phyloP scores from a whole-genome alignment of 2,113 vertebrate genomes.

The Poeciliopsis occidentalis region DNA sequence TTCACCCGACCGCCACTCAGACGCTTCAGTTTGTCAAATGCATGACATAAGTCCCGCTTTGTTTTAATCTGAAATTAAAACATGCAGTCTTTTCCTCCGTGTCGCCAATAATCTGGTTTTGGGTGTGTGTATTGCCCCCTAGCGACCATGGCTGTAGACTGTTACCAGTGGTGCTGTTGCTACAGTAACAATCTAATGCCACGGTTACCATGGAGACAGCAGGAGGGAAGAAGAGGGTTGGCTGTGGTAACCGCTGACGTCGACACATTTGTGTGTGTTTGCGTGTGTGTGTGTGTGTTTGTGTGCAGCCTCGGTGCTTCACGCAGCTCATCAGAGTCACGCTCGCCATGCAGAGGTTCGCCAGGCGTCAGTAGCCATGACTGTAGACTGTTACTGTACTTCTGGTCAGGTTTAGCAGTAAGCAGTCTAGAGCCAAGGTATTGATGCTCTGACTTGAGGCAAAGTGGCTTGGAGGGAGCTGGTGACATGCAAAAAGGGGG shows the following conservation, averaged over 20 bases:
- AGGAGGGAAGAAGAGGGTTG: slow-evolving; percentile 64
- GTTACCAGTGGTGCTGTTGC: slow-evolving; percentile 91
- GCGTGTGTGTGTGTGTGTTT: slow-evolving; percentile 27
- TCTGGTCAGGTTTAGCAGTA: slow-evolving; percentile 88
- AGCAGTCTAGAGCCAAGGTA: slow-evolving; percentile 99
- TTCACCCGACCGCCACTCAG: not conserved
- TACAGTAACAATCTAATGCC: slow-evolving; percentile 99
- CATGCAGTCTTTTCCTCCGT: not conserved
- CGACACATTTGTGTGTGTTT: slow-evolving; percentile 35
- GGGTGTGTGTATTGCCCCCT: slow-evolving; percentile 82
- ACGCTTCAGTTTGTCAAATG: not conserved
- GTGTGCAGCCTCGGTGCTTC: slow-evolving; percentile 63
- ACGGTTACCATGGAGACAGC: slow-evolving; percentile 91
- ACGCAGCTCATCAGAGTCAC: slow-evolving; percentile 27
- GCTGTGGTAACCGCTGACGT: slow-evolving; percentile 82
- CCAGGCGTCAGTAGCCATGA: slow-evolving; percentile 98
- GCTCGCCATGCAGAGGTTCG: slow-evolving; percentile 72
- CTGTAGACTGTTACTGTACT: slow-evolving; percentile 99
- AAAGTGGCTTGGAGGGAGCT: slow-evolving; percentile 12
- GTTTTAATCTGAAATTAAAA: no score
- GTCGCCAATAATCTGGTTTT: slow-evolving; percentile 16
- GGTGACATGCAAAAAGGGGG: slow-evolving; percentile 15
- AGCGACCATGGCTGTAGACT: slow-evolving; percentile 99
- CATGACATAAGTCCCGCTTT: not conserved
- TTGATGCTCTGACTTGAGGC: slow-evolving; percentile 85